These are phyloP conservation scores for Euura lappo DNA, from an alignment of 1,140 invertebrate genomes.

Conservation along the genomic window DNA sequence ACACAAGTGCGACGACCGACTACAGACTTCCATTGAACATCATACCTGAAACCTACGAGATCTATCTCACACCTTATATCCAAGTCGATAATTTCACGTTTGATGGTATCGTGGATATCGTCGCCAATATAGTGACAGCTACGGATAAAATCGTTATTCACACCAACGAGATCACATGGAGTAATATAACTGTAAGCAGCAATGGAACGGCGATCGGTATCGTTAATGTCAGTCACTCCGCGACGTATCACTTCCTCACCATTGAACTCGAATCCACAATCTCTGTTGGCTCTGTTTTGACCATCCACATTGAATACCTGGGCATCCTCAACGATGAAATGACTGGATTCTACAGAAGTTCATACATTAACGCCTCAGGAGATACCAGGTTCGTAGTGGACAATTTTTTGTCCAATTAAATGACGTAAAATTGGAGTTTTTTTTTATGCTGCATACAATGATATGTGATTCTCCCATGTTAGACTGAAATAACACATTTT, in stretches of 20 bases:
- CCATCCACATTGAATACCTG: constrained; percentile 69
- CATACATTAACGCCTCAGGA: constrained; percentile 71
- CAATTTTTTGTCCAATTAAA: too few relatives aligned
- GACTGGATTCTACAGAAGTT: constrained; percentile 80
- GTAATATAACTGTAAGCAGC: constrained; percentile 17
- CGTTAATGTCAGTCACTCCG: constrained; percentile 63
- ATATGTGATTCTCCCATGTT: too few relatives aligned
- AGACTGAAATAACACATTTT: too few relatives aligned
- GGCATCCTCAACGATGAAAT: constrained; percentile 71
- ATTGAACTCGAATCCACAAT: constrained; percentile 59
- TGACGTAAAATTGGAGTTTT: too few relatives aligned
- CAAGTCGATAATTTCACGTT: constrained; percentile 66
- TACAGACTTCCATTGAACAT: constrained; percentile 71
- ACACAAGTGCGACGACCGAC: not conserved
- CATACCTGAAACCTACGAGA: constrained; percentile 73
- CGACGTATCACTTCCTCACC: constrained; percentile 68
- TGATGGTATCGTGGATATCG: constrained; percentile 65
- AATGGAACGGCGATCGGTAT: constrained; percentile 40
- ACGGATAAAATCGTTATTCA: constrained; percentile 69
- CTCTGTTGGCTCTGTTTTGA: constrained; percentile 61
- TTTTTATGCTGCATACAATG: too few relatives aligned
- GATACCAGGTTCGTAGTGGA: constrained; percentile 45
- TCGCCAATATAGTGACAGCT: constrained; percentile 58
- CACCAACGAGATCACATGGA: constrained; percentile 50
- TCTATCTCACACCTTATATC: constrained; percentile 65